Conservation (phyloP, 2,797 vertebrate genomes). For the Scolopax rusticola region DNA sequence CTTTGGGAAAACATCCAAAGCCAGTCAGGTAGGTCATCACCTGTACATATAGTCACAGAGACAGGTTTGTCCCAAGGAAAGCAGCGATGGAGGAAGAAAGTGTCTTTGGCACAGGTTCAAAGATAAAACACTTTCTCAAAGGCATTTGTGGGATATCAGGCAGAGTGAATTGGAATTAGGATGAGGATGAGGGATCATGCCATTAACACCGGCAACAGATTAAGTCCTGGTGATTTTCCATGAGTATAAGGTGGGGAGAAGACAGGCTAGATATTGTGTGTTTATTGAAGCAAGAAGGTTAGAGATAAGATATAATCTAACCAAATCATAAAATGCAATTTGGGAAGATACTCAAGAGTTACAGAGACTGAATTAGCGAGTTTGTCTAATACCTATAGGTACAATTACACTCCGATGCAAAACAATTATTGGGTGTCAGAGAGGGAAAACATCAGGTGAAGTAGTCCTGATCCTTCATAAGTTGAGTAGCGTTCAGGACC, state of each 20-base stretch:
- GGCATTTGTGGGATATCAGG: conserved; percentile 43
- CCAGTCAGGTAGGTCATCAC: not conserved
- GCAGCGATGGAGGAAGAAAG: conserved; percentile 48
- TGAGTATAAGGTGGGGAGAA: conserved; percentile 7
- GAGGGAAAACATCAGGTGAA: not conserved
- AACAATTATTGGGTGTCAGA: conserved; percentile 6
- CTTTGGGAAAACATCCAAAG: not conserved
- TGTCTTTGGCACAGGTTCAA: conserved; percentile 48
- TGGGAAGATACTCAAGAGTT: conserved; percentile 21
- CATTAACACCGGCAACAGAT: conserved; percentile 31
- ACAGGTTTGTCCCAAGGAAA: not conserved
- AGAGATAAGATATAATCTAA: conserved; percentile 60
- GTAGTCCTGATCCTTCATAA: not conserved
- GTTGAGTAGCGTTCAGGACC: not conserved
- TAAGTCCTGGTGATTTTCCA: conserved; percentile 28
- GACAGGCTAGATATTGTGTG: conserved; percentile 32
- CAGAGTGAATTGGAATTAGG: conserved; percentile 38
- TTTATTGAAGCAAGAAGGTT: conserved; percentile 57
- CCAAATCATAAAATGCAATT: conserved; percentile 49
- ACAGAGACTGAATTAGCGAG: not conserved
- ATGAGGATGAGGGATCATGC: conserved; percentile 40
- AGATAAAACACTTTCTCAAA: conserved; percentile 44
- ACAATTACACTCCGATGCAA: not conserved
- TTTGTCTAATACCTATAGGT: conserved; percentile 2
- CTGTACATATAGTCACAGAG: not conserved